Evolutionary conservation across 92 coral and sea anemone genomes (phyloP).

Genomic region (Porites rus): DNA sequence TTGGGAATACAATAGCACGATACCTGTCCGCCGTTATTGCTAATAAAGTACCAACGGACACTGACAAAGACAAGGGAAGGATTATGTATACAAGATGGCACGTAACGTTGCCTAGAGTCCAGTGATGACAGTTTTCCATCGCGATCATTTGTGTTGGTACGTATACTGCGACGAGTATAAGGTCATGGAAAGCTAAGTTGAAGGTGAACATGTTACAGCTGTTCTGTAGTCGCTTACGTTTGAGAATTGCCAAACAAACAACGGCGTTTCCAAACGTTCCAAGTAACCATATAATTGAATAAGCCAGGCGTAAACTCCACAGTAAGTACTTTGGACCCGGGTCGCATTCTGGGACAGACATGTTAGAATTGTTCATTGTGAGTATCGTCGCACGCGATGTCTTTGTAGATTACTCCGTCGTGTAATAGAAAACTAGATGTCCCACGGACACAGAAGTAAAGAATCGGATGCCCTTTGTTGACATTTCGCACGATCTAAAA

Average conservation of each 20-base stretch:
- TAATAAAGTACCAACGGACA: slow-evolving; percentile 73
- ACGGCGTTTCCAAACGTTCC: slow-evolving; percentile 80
- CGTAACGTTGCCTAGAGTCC: slow-evolving; percentile 75
- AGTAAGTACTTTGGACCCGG: slow-evolving; percentile 40
- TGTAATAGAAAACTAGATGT: background rate
- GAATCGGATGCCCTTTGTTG: too few relatives aligned
- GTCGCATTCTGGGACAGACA: background rate
- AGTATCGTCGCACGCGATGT: background rate
- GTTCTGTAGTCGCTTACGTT: slow-evolving; percentile 67
- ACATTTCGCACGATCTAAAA: too few relatives aligned
- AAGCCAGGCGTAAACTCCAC: slow-evolving; percentile 77
- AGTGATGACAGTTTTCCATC: slow-evolving; percentile 70
- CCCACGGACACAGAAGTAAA: background rate
- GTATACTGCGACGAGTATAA: slow-evolving; percentile 72
- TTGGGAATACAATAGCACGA: slow-evolving; percentile 86
- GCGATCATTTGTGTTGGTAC: slow-evolving; percentile 83
- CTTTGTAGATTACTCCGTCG: background rate
- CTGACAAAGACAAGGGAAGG: slow-evolving; percentile 66
- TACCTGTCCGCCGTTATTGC: slow-evolving; percentile 80
- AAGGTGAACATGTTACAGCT: slow-evolving; percentile 73
- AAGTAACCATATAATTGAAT: slow-evolving; percentile 61
- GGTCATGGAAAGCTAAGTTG: slow-evolving; percentile 81
- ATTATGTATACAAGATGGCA: slow-evolving; percentile 74
- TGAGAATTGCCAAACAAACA: slow-evolving; percentile 79
- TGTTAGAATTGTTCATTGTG: slow-evolving; percentile 15